Percentiles rank a stretch among this genome's conserved stretches.
Evolutionary conservation across 2,888 invertebrate species (phyloP).

Genomic region (Sussaba pulchella): DNA sequence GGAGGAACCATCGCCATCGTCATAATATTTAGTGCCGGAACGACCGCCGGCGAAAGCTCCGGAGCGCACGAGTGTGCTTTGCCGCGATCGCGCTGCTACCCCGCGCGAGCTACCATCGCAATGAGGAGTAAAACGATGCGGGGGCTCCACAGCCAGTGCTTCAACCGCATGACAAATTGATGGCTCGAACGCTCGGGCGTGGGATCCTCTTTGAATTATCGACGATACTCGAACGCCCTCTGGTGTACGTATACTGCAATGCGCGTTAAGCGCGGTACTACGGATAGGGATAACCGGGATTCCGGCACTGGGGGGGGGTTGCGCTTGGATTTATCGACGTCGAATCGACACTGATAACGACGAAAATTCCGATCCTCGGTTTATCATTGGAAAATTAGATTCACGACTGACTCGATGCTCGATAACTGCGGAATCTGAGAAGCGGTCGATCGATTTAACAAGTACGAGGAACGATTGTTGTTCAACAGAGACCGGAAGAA

Average conservation of each 20-base stretch:
- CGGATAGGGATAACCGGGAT: conserved; percentile 10
- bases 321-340: conserved; percentile 50
- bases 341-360: conserved; percentile 53
- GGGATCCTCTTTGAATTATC: conserved; percentile 62
- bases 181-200: conserved; percentile 44
- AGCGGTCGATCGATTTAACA: not conserved
- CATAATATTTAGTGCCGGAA: conserved; percentile 2
- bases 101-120: conserved; percentile 8
- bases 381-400: conserved; percentile 39
- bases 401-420: not conserved
- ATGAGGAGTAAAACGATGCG: conserved; percentile 42
- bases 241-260: conserved; percentile 28
- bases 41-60: conserved; percentile 21
- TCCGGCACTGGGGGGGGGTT: conserved; percentile 10
- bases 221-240: conserved; percentile 55
- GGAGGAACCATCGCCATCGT: not conserved
- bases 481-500: no score
- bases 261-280: conserved; percentile 27
- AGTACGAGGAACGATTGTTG: no score
- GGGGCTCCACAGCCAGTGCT: conserved; percentile 28
- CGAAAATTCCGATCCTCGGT: conserved; percentile 11
- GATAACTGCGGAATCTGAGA: not conserved
- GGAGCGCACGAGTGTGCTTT: conserved; percentile 19
- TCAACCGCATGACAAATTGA: conserved; percentile 59
- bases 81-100: conserved; percentile 20